phyloP scores from a whole-genome alignment of 2,113 vertebrate genomes.

The Pomatorhinus ruficollis region DNA sequence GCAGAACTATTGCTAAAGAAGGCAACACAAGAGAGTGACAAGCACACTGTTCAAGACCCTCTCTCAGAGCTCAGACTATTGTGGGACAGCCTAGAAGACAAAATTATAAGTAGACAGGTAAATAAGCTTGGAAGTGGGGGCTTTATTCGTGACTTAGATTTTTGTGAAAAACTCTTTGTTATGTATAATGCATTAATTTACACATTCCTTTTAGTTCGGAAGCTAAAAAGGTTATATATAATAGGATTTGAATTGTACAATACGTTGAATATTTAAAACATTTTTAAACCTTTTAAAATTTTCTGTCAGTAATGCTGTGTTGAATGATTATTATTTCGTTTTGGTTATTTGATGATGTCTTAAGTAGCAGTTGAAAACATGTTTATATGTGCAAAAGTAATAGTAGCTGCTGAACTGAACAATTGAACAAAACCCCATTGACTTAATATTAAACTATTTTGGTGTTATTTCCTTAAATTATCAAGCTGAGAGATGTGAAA shows the following conservation, averaged over 20 bases:
- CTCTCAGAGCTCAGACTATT: constrained; percentile 89
- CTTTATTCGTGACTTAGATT: not conserved
- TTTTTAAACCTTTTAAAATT: not conserved
- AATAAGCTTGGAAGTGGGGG: not conserved
- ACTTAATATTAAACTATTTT: not conserved
- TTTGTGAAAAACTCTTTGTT: not conserved
- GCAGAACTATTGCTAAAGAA: constrained; percentile 92
- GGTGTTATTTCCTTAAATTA: not conserved
- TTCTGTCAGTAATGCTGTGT: not conserved
- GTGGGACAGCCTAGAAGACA: constrained; percentile 91
- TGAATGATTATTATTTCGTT: not conserved
- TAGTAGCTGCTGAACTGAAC: not conserved
- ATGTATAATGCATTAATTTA: not conserved
- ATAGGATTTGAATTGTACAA: not conserved
- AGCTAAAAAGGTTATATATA: not conserved
- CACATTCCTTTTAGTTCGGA: not conserved
- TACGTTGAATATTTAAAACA: not conserved
- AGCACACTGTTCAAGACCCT: constrained; percentile 88
- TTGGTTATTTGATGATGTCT: not conserved
- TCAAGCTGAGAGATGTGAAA: not conserved
- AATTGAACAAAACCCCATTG: not conserved
- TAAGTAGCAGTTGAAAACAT: not conserved
- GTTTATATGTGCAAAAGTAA: not conserved
- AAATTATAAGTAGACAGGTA: constrained; percentile 94
- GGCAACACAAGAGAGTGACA: constrained; percentile 86